phyloP scores from a whole-genome alignment of 1,140 invertebrate genomes.

The Papilio polyxenes region DNA sequence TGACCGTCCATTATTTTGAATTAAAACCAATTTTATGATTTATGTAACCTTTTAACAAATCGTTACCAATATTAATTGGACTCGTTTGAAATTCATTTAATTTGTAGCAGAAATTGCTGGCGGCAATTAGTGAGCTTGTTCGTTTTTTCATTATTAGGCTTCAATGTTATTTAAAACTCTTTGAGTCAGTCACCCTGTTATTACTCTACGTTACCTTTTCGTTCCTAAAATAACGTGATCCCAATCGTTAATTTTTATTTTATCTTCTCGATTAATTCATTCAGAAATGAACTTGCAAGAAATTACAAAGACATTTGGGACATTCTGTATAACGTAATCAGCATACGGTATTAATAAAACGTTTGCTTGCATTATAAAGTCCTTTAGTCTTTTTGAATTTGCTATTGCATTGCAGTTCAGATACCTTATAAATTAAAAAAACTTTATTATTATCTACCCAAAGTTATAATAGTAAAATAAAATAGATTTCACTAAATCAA shows the following conservation, averaged over 20 bases:
- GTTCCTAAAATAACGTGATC: conserved; percentile 9
- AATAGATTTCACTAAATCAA: too few relatives aligned
- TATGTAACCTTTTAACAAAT: not conserved
- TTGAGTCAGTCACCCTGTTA: not conserved
- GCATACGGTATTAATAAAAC: too few relatives aligned
- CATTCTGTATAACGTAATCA: too few relatives aligned
- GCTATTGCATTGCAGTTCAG: too few relatives aligned
- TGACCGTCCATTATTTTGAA: not conserved
- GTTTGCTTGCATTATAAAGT: too few relatives aligned
- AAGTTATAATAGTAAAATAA: too few relatives aligned
- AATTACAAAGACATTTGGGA: too few relatives aligned
- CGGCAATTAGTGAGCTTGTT: not conserved
- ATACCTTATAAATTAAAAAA: too few relatives aligned
- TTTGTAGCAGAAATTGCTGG: not conserved
- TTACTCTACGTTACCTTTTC: conserved; percentile 3
- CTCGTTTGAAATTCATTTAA: not conserved
- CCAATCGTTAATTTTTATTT: not conserved
- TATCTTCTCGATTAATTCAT: not conserved
- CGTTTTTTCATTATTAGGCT: conserved; percentile 4
- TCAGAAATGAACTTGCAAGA: not conserved
- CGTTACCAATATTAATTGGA: conserved; percentile 17
- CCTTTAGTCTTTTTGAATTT: too few relatives aligned
- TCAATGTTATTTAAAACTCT: conserved; percentile 7
- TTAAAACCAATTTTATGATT: not conserved
- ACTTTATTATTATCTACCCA: too few relatives aligned